A percentile compares a stretch with the other conserved stretches of the same genome.
Evolutionary conservation across 2,888 invertebrate genomes (phyloP).

Genomic region (Luperina nickerlii): DNA sequence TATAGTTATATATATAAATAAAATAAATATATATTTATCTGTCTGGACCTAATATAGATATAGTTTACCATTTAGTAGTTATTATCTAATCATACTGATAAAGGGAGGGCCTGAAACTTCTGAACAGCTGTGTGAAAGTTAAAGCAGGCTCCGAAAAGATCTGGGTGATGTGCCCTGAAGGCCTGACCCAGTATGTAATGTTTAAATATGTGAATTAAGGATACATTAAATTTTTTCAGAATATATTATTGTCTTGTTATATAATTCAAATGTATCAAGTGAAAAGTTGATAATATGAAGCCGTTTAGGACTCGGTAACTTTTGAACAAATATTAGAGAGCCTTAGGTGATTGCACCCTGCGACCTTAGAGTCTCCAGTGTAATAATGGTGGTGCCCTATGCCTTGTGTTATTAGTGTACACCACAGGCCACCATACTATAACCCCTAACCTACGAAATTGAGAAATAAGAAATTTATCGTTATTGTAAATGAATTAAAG

Average conservation of each 20-base stretch:
- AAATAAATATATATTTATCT: slow-evolving; percentile 69
- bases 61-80: slow-evolving; percentile 79
- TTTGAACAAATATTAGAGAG: slow-evolving; percentile 86
- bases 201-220: slow-evolving; percentile 85
- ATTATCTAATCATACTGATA: slow-evolving; percentile 76
- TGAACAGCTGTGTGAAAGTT: slow-evolving; percentile 81
- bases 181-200: slow-evolving; percentile 89
- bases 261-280: slow-evolving; percentile 89
- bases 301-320: slow-evolving; percentile 83
- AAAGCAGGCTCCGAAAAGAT: slow-evolving; percentile 79
- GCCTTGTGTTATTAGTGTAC: slow-evolving; percentile 68
- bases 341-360: slow-evolving; percentile 86
- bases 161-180: slow-evolving; percentile 81
- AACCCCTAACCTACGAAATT: slow-evolving; percentile 83
- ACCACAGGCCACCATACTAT: slow-evolving; percentile 71
- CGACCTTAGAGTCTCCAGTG: slow-evolving; percentile 78
- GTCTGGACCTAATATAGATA: slow-evolving; percentile 83
- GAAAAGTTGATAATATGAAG: slow-evolving; percentile 83
- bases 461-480: slow-evolving; percentile 83
- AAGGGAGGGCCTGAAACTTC: slow-evolving; percentile 78
- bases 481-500: slow-evolving; percentile 89
- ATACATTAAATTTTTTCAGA: slow-evolving; percentile 90
- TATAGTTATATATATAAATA: slow-evolving; percentile 68
- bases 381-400: slow-evolving; percentile 64
- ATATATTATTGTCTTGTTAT: slow-evolving; percentile 91